These are phyloP conservation scores for Sinocyclocheilus grahami DNA, from an alignment of 2,113 vertebrate genomes.

Conservation along the genomic window DNA sequence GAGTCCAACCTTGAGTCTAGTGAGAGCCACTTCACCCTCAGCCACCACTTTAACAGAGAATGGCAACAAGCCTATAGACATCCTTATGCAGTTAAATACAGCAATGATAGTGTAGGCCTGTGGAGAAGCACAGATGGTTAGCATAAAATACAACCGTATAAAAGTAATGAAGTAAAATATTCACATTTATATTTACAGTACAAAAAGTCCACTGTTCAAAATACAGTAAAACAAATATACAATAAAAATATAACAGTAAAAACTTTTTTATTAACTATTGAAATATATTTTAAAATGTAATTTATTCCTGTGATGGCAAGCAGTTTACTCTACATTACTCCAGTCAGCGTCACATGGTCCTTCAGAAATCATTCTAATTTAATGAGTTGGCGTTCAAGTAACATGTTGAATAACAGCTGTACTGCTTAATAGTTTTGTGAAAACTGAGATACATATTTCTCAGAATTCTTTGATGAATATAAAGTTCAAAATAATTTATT, in stretches of 20 bases:
- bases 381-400: background rate
- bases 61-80: slow-evolving; percentile 73
- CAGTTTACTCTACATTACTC: no score
- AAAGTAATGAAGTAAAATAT: background rate
- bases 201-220: background rate
- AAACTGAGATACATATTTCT: background rate
- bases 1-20: slow-evolving; percentile 72
- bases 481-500: background rate
- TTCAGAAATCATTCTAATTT: background rate
- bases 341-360: no score
- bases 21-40: slow-evolving; percentile 71
- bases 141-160: background rate
- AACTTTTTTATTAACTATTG: no score
- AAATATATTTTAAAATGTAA: no score
- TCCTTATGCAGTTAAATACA: slow-evolving; percentile 81
- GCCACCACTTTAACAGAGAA: slow-evolving; percentile 74
- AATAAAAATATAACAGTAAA: background rate
- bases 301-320: background rate
- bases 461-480: background rate
- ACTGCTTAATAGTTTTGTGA: no score
- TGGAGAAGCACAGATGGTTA: background rate
- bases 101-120: slow-evolving; percentile 84
- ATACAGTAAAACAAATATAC: slow-evolving; percentile 30
- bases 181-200: no score
- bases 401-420: no score